phyloP scores from a whole-genome alignment of 2,113 vertebrate genomes.

The Heteronetta atricapilla region DNA sequence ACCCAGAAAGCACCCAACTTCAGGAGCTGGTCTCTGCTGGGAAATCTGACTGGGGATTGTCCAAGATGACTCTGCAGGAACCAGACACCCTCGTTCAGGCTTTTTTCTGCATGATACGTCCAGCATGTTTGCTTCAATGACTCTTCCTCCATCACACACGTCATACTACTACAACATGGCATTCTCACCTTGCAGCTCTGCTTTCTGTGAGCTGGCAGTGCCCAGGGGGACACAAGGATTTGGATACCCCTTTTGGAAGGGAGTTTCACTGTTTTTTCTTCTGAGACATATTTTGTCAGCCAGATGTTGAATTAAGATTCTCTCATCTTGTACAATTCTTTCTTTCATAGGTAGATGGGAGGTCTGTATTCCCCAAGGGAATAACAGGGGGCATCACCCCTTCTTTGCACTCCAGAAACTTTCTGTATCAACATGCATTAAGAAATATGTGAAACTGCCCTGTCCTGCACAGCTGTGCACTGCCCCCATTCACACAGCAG shows the following conservation, averaged over 20 bases:
- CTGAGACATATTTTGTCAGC: accelerated
- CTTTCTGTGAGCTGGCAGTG: neutral
- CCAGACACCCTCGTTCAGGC: accelerated
- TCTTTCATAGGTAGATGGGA: neutral
- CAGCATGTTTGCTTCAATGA: neutral
- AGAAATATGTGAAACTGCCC: neutral
- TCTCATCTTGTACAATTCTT: neutral
- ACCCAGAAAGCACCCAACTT: neutral
- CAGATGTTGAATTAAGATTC: accelerated
- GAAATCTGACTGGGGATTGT: accelerated
- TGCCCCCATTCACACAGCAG: neutral
- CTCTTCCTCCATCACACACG: neutral
- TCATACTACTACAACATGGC: accelerated
- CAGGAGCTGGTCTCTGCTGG: neutral
- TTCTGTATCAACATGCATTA: accelerated
- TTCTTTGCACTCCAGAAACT: neutral
- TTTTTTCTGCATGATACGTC: neutral
- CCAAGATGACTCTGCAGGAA: accelerated
- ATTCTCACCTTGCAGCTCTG: neutral
- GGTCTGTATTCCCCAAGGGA: neutral
- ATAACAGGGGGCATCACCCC: accelerated
- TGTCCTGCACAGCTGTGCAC: neutral
- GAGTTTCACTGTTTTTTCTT: neutral
- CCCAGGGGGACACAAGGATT: accelerated
- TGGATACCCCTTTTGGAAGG: neutral